These are phyloP conservation scores for Achroia grisella DNA, from an alignment of 1,140 invertebrate species.

Conservation along the genomic window DNA sequence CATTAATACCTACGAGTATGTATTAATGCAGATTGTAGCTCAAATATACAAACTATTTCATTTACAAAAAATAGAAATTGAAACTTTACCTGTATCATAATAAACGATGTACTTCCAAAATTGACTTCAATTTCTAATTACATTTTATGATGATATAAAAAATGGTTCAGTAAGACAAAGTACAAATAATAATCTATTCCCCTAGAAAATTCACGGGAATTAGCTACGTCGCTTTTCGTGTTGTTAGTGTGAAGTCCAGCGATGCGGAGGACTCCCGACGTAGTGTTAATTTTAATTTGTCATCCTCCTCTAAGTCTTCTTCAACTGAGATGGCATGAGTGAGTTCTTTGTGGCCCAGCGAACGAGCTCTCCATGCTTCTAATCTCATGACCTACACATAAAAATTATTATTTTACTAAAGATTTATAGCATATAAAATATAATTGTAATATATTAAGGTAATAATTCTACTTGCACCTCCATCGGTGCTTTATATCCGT, in stretches of 20 bases:
- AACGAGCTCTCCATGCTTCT: constrained; percentile 75
- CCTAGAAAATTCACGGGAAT: neutral
- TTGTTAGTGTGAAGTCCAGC: constrained; percentile 25
- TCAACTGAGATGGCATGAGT: constrained; percentile 44
- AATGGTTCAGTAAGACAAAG: neutral
- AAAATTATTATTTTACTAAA: too few relatives aligned
- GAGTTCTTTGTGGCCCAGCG: constrained; percentile 36
- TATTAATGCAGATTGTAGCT: too few relatives aligned
- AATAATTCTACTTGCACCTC: too few relatives aligned
- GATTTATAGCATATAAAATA: too few relatives aligned
- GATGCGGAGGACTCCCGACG: constrained; percentile 53
- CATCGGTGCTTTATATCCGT: too few relatives aligned
- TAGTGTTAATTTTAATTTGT: constrained; percentile 46
- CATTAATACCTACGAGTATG: too few relatives aligned
- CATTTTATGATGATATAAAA: constrained; percentile 1
- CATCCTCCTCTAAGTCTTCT: constrained; percentile 56
- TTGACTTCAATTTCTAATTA: neutral
- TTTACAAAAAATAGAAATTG: too few relatives aligned
- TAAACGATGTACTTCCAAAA: neutral
- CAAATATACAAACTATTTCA: too few relatives aligned
- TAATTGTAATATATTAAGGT: too few relatives aligned
- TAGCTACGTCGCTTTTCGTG: constrained; percentile 36
- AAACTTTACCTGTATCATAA: neutral
- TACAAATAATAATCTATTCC: neutral
- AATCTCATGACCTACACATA: constrained; percentile 77